Conservation (phyloP, 2,888 invertebrate genomes). For the Thysanoteuthis rhombus region DNA sequence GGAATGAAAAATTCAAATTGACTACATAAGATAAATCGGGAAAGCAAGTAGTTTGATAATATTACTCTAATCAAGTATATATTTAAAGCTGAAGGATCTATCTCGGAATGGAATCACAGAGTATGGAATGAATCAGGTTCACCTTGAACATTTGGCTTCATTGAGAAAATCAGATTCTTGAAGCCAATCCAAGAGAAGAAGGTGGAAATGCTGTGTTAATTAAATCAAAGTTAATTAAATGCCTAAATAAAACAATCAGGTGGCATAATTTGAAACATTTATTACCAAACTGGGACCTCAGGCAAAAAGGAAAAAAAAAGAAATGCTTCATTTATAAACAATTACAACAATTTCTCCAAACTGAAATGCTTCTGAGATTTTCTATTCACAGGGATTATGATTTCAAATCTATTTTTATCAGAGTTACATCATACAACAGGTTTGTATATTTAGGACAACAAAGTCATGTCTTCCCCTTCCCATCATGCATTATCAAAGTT, state of each 20-base stretch:
- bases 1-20: no score
- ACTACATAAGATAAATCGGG: no score
- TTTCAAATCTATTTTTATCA: no score
- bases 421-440: no score
- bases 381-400: not conserved
- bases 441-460: no score
- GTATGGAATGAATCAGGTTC: not conserved
- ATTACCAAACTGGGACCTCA: not conserved
- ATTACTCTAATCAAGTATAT: not conserved
- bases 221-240: not conserved
- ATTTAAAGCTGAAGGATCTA: not conserved
- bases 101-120: not conserved
- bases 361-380: not conserved
- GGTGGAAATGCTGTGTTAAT: not conserved
- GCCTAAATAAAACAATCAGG: not conserved
- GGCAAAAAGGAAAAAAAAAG: not conserved
- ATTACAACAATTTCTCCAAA: not conserved
- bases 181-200: not conserved
- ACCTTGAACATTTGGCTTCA: not conserved
- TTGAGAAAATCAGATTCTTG: not conserved
- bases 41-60: no score
- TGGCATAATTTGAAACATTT: not conserved
- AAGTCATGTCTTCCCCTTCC: no score
- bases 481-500: no score
- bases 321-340: not conserved